A percentile compares a stretch with the other conserved stretches of the same genome.
phyloP scores from a whole-genome alignment of 1,140 invertebrate species.

The Coelopa frigida region DNA sequence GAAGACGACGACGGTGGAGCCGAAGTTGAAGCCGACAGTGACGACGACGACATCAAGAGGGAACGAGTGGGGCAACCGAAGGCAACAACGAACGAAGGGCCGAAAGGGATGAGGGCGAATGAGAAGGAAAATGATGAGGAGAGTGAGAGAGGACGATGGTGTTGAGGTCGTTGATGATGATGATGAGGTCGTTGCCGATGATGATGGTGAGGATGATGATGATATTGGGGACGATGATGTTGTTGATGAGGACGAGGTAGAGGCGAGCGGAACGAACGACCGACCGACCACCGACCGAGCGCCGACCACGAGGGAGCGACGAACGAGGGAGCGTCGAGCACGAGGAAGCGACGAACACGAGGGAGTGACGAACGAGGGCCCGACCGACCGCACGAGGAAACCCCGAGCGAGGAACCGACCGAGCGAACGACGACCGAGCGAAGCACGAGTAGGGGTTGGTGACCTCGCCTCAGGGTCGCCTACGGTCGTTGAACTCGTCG shows the following conservation, averaged over 20 bases:
- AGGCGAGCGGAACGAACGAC: neutral
- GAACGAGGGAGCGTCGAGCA: neutral
- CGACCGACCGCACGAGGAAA: neutral
- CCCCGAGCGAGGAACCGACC: neutral
- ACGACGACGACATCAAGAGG: constrained; percentile 7
- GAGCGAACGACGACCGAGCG: neutral
- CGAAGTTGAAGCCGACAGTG: neutral
- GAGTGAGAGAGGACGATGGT: too few relatives aligned
- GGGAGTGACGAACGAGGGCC: neutral
- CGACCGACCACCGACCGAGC: constrained; percentile 13
- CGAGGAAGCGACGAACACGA: neutral
- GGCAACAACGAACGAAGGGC: neutral
- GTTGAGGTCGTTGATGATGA: neutral
- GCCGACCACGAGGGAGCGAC: constrained; percentile 1
- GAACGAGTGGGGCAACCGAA: constrained; percentile 1
- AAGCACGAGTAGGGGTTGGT: constrained; percentile 35
- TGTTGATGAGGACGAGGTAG: neutral
- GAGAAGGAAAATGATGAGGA: too few relatives aligned
- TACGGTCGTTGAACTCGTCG: constrained; percentile 38
- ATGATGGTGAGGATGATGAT: neutral
- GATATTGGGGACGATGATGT: neutral
- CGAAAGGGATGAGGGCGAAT: too few relatives aligned
- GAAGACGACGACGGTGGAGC: neutral
- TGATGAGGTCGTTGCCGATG: neutral
- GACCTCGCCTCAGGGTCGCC: constrained; percentile 44